Evolutionary conservation across 2,888 invertebrate genomes (phyloP), one percentile per base, ranked within the genome.

Genomic region (Leucoma salicis): DNA sequence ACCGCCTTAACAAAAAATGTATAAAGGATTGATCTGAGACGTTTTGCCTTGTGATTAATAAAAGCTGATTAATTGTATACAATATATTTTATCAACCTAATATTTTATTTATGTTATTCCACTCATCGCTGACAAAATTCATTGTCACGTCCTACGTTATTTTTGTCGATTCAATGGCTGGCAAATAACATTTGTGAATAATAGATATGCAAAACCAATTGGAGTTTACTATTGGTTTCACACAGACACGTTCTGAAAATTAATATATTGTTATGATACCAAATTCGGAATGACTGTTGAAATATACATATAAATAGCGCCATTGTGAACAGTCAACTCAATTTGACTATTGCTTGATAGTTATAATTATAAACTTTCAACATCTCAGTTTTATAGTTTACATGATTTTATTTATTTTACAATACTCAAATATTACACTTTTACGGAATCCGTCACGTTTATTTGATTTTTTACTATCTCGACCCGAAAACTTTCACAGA

Each of bases 121-220:
- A n/a, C n/a, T n/a, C n/a, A n/a, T n/a, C n/a, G n/a, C n/a, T 14
- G 31, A 45, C 35, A 25, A 21, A 45, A 50, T 57, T 29, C 46
- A 29, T 42, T 43, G 46, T 43, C 48, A 60, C 42, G 42, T 35
- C 40, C 32, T 15, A 10, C 28, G 14, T 43, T 35, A 31, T 31
- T 28, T 28, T 29, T n/a, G 16, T 28, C n/a, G 8, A 18, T 21
- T 31, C 18, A 21, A 37, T 8, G 16, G 16, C 13, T 31, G 11
- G 27, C 21, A 37, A 31, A 13, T 24, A 31, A 21, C 31, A 35
- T 29, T n/a, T 28, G 39, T 46, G 34, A 46, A 49, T 56, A 49
- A 44, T 53, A 44, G 34, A 49, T 49, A 35, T 27, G 29, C 7
- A 10, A 24, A 24, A 34, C 14, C 12, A 21, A 21, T 8, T 21